Conservation (phyloP, 2,113 vertebrate species). For the Shinisaurus crocodilurus region DNA sequence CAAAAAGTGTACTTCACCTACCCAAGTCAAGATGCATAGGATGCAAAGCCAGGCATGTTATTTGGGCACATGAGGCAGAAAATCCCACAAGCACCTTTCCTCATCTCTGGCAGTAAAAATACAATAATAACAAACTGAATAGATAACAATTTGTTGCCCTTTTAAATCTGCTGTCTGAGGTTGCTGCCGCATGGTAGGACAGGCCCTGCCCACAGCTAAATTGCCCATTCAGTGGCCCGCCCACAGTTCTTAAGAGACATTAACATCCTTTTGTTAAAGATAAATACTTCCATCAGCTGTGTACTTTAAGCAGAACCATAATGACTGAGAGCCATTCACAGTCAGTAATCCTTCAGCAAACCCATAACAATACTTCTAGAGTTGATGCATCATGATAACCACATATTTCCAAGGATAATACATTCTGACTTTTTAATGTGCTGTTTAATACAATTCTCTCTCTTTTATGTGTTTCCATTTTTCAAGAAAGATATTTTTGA, state of each 20-base stretch:
- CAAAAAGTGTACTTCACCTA: too few species aligned
- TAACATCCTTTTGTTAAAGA: background rate
- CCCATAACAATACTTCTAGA: background rate
- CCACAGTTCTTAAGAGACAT: background rate
- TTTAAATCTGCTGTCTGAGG: too few species aligned
- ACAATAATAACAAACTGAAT: too few species aligned
- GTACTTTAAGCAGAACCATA: background rate
- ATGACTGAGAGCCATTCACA: background rate
- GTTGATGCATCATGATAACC: background rate
- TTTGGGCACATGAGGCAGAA: too few species aligned
- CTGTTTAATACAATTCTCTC: conserved; percentile 29
- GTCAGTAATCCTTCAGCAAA: background rate
- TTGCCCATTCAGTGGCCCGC: background rate
- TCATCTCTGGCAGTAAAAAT: too few species aligned
- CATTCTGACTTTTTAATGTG: conserved; percentile 23
- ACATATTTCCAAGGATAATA: conserved; percentile 17
- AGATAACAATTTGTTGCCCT: too few species aligned
- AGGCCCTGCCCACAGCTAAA: background rate
- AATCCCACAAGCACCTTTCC: too few species aligned
- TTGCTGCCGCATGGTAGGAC: too few species aligned
- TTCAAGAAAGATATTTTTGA: background rate
- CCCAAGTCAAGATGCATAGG: too few species aligned
- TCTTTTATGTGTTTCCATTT: conserved; percentile 31
- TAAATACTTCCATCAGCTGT: background rate
- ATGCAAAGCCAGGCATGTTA: too few species aligned